These are phyloP conservation scores for Adelges cooleyi DNA, from an alignment of 1,140 invertebrate species.

Conservation along the genomic window DNA sequence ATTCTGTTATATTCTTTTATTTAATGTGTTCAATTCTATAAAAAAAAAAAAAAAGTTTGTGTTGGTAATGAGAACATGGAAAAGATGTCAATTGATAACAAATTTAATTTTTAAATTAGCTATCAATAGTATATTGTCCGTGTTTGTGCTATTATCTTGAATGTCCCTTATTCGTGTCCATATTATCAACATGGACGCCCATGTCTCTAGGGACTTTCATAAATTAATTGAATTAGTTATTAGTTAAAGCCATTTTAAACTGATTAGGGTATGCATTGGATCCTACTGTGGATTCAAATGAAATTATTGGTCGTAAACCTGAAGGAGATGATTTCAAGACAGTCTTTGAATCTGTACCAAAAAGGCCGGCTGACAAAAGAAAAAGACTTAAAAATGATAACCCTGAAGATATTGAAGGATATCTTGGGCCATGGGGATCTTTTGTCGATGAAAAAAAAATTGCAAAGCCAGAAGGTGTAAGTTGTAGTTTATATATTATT, in stretches of 20 bases:
- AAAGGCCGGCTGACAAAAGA: slow-evolving; percentile 66
- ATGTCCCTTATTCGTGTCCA: too few relatives aligned
- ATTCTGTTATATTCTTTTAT: too few relatives aligned
- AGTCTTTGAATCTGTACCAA: slow-evolving; percentile 73
- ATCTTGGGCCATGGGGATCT: slow-evolving; percentile 93
- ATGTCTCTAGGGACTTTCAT: too few relatives aligned
- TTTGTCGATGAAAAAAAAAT: slow-evolving; percentile 82
- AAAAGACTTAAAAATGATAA: slow-evolving; percentile 86
- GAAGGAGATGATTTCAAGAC: slow-evolving; percentile 58
- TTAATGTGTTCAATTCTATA: too few relatives aligned
- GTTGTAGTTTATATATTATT: not conserved
- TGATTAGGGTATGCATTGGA: slow-evolving; percentile 79
- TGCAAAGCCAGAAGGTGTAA: slow-evolving; percentile 67
- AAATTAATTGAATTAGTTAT: not conserved
- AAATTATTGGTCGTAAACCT: slow-evolving; percentile 41
- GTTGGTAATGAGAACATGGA: too few relatives aligned
- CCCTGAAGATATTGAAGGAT: slow-evolving; percentile 85
- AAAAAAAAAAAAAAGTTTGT: too few relatives aligned
- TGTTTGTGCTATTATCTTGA: too few relatives aligned
- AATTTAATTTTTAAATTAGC: too few relatives aligned
- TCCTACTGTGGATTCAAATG: slow-evolving; percentile 65
- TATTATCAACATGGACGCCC: too few relatives aligned
- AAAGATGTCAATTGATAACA: too few relatives aligned
- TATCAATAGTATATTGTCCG: too few relatives aligned
- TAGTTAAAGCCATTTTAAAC: slow-evolving; percentile 25